These are phyloP conservation scores for Sebastolobus altivelis DNA, from an alignment of 2,797 vertebrate species.

Conservation along the genomic window DNA sequence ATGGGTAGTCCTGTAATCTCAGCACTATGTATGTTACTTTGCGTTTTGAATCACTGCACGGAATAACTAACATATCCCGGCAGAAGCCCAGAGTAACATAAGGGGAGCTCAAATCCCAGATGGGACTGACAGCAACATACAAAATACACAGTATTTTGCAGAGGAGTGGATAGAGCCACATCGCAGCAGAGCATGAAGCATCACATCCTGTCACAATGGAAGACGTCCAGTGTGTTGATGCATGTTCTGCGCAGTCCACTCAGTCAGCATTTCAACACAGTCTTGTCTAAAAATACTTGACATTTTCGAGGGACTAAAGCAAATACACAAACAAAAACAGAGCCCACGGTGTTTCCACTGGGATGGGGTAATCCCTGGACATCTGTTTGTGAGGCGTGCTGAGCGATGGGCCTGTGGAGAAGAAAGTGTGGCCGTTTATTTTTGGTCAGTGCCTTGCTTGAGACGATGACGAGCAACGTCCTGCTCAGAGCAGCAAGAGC, in stretches of 20 bases:
- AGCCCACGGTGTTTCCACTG: slow-evolving; percentile 47
- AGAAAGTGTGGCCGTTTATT: slow-evolving; percentile 69
- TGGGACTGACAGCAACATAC: slow-evolving; percentile 13
- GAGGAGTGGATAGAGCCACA: slow-evolving; percentile 26
- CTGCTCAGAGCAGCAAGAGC: slow-evolving; percentile 30
- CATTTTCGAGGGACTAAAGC: slow-evolving; percentile 56
- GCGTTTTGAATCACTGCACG: background rate
- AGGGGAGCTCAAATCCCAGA: slow-evolving; percentile 18
- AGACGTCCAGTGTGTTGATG: slow-evolving; percentile 43
- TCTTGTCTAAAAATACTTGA: slow-evolving; percentile 73
- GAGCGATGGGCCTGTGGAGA: slow-evolving; percentile 67
- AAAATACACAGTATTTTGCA: background rate
- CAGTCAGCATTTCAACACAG: slow-evolving; percentile 48
- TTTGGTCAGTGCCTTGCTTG: slow-evolving; percentile 52
- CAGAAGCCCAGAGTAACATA: background rate
- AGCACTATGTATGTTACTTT: background rate
- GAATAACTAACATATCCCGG: background rate
- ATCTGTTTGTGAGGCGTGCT: slow-evolving; percentile 68
- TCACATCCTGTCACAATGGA: slow-evolving; percentile 55
- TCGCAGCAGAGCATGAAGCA: slow-evolving; percentile 38
- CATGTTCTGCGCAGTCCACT: slow-evolving; percentile 30
- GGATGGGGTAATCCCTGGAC: slow-evolving; percentile 78
- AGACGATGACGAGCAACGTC: slow-evolving; percentile 38
- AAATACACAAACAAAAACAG: slow-evolving; percentile 64
- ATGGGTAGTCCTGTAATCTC: background rate